These are phyloP conservation scores for Sphaerodactylus townsendi DNA, from an alignment of 2,113 vertebrate species.

Conservation along the genomic window DNA sequence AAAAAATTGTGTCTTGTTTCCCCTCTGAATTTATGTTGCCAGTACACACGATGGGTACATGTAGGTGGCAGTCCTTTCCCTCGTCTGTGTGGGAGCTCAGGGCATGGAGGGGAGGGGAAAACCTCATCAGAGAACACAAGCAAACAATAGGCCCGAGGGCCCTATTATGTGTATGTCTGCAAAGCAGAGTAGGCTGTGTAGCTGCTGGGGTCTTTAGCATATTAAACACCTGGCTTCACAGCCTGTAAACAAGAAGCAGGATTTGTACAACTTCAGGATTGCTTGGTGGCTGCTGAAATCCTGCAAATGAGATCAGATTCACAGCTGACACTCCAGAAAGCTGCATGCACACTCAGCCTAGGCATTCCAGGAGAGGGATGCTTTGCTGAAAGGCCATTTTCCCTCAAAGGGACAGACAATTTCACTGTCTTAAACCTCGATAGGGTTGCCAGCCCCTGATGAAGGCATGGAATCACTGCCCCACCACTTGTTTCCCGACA, in stretches of 20 bases:
- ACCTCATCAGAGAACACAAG: constrained; percentile 17
- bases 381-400: background rate
- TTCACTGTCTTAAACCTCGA: too few species aligned
- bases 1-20: background rate
- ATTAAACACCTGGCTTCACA: constrained; percentile 23
- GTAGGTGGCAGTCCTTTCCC: background rate
- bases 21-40: background rate
- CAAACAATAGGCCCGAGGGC: constrained; percentile 25
- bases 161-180: constrained; percentile 30
- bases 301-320: constrained; percentile 9
- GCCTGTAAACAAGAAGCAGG: constrained; percentile 20
- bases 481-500: too few species aligned
- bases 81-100: constrained; percentile 6
- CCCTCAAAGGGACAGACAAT: too few species aligned
- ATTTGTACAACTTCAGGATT: constrained; percentile 8
- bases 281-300: background rate
- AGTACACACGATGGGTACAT: background rate
- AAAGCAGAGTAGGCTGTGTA: constrained; percentile 14
- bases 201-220: constrained; percentile 21
- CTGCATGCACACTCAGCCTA: background rate
- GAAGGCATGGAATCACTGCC: too few species aligned
- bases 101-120: constrained; percentile 10
- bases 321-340: background rate
- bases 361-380: background rate
- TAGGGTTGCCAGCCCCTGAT: too few species aligned